A percentile compares a stretch with the other conserved stretches of the same genome.
Conservation (phyloP, 2,888 invertebrate genomes). For the Pyrgus malvae region DNA sequence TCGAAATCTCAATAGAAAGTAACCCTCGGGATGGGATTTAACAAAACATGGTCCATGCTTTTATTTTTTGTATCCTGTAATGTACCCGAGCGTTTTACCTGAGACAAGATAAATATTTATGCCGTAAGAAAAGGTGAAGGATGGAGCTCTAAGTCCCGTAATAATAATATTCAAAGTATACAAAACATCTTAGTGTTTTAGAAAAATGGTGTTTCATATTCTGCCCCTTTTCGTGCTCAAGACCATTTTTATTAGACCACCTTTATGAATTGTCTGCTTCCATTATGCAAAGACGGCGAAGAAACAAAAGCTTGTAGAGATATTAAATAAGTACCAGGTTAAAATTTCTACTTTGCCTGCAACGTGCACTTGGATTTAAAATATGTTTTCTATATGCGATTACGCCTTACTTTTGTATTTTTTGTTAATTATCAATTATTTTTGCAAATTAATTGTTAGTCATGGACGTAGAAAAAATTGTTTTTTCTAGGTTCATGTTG, state of each 20-base stretch:
- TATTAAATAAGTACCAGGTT: too few relatives aligned
- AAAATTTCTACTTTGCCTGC: too few relatives aligned
- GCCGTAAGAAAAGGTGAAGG: constrained; percentile 9
- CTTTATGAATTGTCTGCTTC: constrained; percentile 6
- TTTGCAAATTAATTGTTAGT: too few relatives aligned
- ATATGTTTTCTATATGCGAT: too few relatives aligned
- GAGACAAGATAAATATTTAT: constrained; percentile 32
- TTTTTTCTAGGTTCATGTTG: too few relatives aligned
- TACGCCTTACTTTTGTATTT: too few relatives aligned
- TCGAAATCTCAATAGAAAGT: constrained; percentile 48
- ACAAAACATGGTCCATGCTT: constrained; percentile 35
- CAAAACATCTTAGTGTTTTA: constrained; percentile 3
- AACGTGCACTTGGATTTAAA: too few relatives aligned
- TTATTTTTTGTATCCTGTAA: constrained; percentile 35
- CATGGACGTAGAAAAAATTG: too few relatives aligned
- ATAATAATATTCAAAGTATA: constrained; percentile 9
- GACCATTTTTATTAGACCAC: constrained; percentile 12
- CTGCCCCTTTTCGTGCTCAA: background rate
- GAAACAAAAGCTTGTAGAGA: constrained; percentile 3
- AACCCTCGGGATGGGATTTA: constrained; percentile 46
- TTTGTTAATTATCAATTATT: too few relatives aligned
- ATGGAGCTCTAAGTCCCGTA: constrained; percentile 6
- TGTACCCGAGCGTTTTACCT: constrained; percentile 39
- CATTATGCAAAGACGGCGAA: background rate
- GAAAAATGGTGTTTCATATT: constrained; percentile 14